Evolutionary conservation across 2,113 vertebrate genomes (phyloP), one percentile per base, ranked within the genome.

Genomic region (Neomonachus schauinslandi): DNA sequence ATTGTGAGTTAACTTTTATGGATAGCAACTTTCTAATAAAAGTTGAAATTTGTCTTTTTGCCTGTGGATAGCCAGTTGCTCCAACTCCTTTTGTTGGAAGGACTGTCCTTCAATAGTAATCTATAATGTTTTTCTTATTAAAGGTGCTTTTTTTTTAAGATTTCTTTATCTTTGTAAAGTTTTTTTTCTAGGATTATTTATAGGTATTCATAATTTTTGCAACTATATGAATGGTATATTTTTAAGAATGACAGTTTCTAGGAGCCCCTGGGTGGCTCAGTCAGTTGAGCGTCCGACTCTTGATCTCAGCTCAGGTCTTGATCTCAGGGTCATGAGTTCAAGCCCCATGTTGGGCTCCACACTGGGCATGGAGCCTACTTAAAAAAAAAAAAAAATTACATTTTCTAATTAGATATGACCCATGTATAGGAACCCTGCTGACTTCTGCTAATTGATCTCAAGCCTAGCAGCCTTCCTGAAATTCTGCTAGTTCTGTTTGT

Each of bases 1-100:
- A 26, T 57, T 79, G 53, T 88, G 18, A 92, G 13, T 89, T 94
- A 61, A 88, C 6, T 82, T 93, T 92, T 92, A 59, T 72, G 28
- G 55, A 26, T 57, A 42, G n/a, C 80, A 53, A 28, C 86, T 28
- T 86, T 71, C 9, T 57, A 46, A 21, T 76, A 49, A 93, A 51
- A 26, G 24, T 85, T 65, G 33, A 61, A 51, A 63, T 82, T 51
- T 3, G 53, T 39, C n/a, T 63, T 83, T 91, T 93, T 91, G 51
- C 36, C 28, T 42, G 39, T 89, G 28, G 46, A 33, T 71, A 51
- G 39, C 53, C 5, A 31, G 24, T 55, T 80, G 31, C 33, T 49
- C 39, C 12, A 72, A 15, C 53, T 33, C 46, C 7, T 9, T 82
- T 19, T 57, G 15, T 79, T 69, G 28, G 69, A 85, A 91, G 11